These are phyloP conservation scores for Dendropsophus ebraccatus DNA, from an alignment of 2,113 vertebrate species.

Conservation along the genomic window DNA sequence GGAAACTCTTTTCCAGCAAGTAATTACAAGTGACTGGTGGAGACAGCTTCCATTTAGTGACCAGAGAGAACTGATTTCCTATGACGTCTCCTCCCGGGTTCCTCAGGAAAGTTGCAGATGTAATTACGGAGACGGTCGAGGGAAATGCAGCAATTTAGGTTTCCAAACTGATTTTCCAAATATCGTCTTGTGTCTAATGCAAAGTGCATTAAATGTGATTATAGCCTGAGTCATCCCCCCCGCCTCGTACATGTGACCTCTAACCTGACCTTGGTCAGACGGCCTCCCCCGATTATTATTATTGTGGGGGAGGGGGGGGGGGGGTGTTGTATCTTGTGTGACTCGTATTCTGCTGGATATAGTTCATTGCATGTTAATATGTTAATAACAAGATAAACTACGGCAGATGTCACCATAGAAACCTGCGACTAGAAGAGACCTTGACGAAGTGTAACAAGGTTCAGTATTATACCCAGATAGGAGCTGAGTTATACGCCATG, in stretches of 20 bases:
- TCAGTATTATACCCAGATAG: not conserved
- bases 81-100: not conserved
- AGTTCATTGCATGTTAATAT: slow-evolving; percentile 23
- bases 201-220: not conserved
- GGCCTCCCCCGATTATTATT: not conserved
- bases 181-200: slow-evolving; percentile 1
- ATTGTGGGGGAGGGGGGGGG: fast-evolving
- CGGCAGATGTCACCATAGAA: slow-evolving; percentile 11
- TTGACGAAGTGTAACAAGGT: not conserved
- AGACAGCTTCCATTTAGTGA: not conserved
- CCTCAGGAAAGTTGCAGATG: not conserved
- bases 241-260: not conserved
- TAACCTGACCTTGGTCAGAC: not conserved
- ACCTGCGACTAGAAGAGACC: slow-evolving; percentile 3
- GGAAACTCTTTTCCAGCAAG: not conserved
- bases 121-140: not conserved
- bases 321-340: not conserved
- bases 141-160: slow-evolving; percentile 2
- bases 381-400: slow-evolving; percentile 34
- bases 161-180: not conserved
- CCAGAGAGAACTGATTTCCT: not conserved
- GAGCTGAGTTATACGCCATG: not conserved
- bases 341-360: not conserved
- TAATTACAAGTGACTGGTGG: not conserved
- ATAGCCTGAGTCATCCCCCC: not conserved